Evolutionary conservation across 2,888 invertebrate species (phyloP), one percentile per base, ranked within the genome.

Genomic region (Zelleria hepariella): DNA sequence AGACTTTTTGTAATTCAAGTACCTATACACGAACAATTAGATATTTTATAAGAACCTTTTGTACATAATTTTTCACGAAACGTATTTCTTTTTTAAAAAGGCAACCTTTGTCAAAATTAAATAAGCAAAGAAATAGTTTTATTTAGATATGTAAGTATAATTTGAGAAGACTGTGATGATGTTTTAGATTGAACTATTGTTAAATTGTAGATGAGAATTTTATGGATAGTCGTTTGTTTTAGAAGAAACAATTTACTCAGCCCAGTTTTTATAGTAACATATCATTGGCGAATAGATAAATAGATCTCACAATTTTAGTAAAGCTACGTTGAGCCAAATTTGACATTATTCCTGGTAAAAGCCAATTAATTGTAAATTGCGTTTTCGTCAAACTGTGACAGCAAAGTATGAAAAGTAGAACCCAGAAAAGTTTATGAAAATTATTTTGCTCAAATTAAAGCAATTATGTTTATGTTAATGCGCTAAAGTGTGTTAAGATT

Each of bases 111-210:
- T 51, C 52, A 52, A 51, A 42, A 25, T 51, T 23, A 57, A 57
- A 32, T 57, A 57, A 47, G 32, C 15, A 27, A 55, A 32, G 32
- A 55, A 42, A 7, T 23, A 57, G 51, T 25, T n/a, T n/a, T 48
- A 48, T 20, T 59, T 54, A 54, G 59, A 21, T 26, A 26, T 10
- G 49, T 56, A 58, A n/a, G 27, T 59, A 18, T 75, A 78, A 76
- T 80, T 83, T 84, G 81, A 82, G 85, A 87, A 87, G 86, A 87
- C 87, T 88, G 87, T 87, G 87, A 86, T 87, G 87, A 80, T 74
- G 82, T 74, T 76, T 66, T 66, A 75, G 74, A 74, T 79, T 80
- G 72, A 71, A 71, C 73, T 72, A 75, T 72, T 77, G 74, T 73
- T 74, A 66, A 66, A 59, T 62, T 59, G 42, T 62, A 76, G 76